Evolutionary conservation across 92 coral and sea anemone genomes (phyloP), one percentile per base, ranked within the genome.

Genomic region (Nematostella vectensis): DNA sequence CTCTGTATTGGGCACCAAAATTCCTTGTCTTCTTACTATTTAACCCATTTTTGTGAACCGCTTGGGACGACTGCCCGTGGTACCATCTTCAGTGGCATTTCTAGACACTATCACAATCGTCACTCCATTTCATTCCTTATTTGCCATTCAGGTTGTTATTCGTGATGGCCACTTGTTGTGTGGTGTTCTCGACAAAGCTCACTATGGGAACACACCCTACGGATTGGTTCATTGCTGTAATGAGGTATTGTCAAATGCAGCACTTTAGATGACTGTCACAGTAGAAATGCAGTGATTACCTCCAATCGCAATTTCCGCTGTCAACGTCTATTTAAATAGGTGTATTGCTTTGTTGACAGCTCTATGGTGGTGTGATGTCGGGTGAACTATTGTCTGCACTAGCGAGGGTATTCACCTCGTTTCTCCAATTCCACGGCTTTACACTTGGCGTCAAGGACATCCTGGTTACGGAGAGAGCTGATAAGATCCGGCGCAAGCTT

Each of bases 171-270:
- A 89, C 58, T 73, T 89, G 24, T 47, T 89, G 22, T 85, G 83
- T 61, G 96, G 96, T 24, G 97, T 81, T 55, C 63, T 89, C 57
- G 97, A 89, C 74, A 89, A 89, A 57, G 97, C 87, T 2, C 97
- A 89, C 55, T 89, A 89, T 74, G 97, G 97, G 0, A 75, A 94
- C 31, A 89, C 97, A 9, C 95, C 95, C 18, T 89, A 67, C 56
- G 76, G 96, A 30, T 59, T 89, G 61, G 96, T 89, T 10, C 96
- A 89, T 69, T 85, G 96, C 54, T 85, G 96, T 54, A 76, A 89
- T 55, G 96, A 85, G 88, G 89, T 85, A 66, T 12, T 19, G 27
- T 1, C 29, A 21, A 9, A n/a, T 18, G 19, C 9, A 12, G 16
- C 20, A 48, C 54, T 33, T 2, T 13, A 11, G 15, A 12, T n/a